Evolutionary conservation across 2,888 invertebrate species (phyloP).

Genomic region (Acleris cristana): DNA sequence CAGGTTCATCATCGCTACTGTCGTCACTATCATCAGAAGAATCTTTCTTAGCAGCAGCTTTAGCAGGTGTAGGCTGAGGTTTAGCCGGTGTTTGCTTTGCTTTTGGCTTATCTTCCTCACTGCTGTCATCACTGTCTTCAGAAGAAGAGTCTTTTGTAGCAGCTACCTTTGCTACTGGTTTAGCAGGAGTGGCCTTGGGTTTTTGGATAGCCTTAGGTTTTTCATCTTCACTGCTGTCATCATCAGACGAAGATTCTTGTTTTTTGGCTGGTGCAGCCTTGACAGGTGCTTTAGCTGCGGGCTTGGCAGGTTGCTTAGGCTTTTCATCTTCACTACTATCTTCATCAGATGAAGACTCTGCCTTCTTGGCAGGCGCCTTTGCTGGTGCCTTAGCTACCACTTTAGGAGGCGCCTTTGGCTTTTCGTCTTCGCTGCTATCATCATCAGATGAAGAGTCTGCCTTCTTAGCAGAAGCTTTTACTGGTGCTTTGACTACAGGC

Average conservation of each 20-base stretch:
- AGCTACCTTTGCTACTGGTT: slow-evolving; percentile 45
- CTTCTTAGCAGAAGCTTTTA: slow-evolving; percentile 36
- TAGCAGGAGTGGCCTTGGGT: slow-evolving; percentile 43
- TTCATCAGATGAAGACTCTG: slow-evolving; percentile 62
- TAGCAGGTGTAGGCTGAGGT: slow-evolving; percentile 43
- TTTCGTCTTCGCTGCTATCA: slow-evolving; percentile 55
- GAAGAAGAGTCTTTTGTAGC: slow-evolving; percentile 60
- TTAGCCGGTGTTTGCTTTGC: slow-evolving; percentile 48
- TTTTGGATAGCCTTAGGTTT: slow-evolving; percentile 45
- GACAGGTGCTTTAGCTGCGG: slow-evolving; percentile 43
- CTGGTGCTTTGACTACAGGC: slow-evolving; percentile 8
- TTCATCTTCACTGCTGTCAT: slow-evolving; percentile 55
- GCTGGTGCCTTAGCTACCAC: slow-evolving; percentile 33
- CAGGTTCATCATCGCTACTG: slow-evolving; percentile 55
- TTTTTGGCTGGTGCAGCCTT: slow-evolving; percentile 55
- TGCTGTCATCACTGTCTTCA: slow-evolving; percentile 60
- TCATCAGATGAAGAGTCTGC: slow-evolving; percentile 50
- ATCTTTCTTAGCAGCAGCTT: slow-evolving; percentile 51
- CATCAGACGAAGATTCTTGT: slow-evolving; percentile 61
- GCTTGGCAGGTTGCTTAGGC: slow-evolving; percentile 46
- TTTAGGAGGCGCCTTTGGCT: slow-evolving; percentile 39
- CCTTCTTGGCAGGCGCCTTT: slow-evolving; percentile 47
- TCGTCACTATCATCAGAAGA: slow-evolving; percentile 56
- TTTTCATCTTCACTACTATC: slow-evolving; percentile 67
- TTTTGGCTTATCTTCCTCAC: slow-evolving; percentile 55